Evolutionary conservation across 2,888 invertebrate genomes (phyloP).

Genomic region (Cataglyphis rosenhaueri): DNA sequence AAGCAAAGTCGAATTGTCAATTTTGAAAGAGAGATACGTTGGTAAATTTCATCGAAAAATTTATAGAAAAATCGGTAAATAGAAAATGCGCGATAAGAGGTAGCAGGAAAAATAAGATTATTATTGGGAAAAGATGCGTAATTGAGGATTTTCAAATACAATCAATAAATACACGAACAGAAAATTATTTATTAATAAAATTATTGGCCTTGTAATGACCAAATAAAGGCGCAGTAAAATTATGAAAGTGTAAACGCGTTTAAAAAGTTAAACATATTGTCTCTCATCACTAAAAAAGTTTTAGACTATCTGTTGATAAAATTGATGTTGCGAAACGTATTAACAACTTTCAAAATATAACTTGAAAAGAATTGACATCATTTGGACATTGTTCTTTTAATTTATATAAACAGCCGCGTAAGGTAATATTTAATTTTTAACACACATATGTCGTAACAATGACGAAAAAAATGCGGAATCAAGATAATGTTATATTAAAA

Average conservation of each 20-base stretch:
- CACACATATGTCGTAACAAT: neutral
- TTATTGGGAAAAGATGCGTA: neutral
- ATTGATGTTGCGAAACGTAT: neutral
- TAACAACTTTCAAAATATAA: neutral
- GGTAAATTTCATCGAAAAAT: slow-evolving; percentile 2
- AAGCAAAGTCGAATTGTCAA: slow-evolving; percentile 35
- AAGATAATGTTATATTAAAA: slow-evolving; percentile 12
- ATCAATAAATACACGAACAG: neutral
- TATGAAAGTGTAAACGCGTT: neutral
- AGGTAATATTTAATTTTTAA: neutral
- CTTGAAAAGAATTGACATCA: neutral
- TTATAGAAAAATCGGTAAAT: neutral
- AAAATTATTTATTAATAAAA: neutral
- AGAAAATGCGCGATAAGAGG: neutral
- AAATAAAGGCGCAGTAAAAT: neutral
- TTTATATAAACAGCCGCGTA: neutral
- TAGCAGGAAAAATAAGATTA: neutral
- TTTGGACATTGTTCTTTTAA: neutral
- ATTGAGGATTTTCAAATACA: neutral
- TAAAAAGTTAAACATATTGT: neutral
- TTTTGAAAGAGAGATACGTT: neutral
- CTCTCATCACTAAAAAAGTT: neutral
- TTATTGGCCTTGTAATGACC: neutral
- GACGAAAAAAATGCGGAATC: neutral
- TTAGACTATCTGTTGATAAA: neutral